Conservation (phyloP, 2,797 vertebrate genomes). For the Molossus alvarezi region DNA sequence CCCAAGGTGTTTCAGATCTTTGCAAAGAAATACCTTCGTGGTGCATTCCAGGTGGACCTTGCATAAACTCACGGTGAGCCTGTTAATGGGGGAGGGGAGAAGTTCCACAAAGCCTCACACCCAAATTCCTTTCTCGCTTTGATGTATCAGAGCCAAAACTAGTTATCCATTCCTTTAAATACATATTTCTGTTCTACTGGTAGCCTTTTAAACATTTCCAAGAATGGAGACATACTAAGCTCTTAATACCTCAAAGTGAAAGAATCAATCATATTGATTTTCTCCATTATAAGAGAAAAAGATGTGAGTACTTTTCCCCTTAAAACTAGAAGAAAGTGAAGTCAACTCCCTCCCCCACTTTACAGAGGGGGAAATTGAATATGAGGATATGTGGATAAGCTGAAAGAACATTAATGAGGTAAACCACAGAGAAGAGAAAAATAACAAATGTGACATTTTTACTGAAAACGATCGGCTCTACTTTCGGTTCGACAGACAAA, state of each 20-base stretch:
- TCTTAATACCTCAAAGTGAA: neutral
- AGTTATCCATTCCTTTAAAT: neutral
- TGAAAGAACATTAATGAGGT: neutral
- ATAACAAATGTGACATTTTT: neutral
- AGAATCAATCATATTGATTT: neutral
- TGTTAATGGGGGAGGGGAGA: too few species aligned
- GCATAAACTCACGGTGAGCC: neutral
- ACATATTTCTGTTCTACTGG: neutral
- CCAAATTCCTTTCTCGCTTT: neutral
- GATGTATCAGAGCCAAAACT: neutral
- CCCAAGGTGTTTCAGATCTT: neutral
- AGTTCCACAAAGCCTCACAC: rapidly evolving
- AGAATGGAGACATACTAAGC: neutral
- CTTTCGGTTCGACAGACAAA: neutral
- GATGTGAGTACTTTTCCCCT: neutral
- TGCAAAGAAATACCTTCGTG: neutral
- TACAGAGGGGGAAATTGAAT: neutral
- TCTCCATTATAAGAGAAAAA: neutral
- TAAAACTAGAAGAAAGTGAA: neutral
- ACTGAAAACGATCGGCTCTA: neutral
- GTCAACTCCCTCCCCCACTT: neutral
- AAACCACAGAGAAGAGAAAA: neutral
- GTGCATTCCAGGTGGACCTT: neutral
- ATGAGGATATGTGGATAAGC: neutral
- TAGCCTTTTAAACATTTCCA: neutral